A percentile compares a stretch with the other conserved stretches of the same genome.
Evolutionary conservation across 1,140 invertebrate genomes (phyloP).

Genomic region (Gryon sp.): DNA sequence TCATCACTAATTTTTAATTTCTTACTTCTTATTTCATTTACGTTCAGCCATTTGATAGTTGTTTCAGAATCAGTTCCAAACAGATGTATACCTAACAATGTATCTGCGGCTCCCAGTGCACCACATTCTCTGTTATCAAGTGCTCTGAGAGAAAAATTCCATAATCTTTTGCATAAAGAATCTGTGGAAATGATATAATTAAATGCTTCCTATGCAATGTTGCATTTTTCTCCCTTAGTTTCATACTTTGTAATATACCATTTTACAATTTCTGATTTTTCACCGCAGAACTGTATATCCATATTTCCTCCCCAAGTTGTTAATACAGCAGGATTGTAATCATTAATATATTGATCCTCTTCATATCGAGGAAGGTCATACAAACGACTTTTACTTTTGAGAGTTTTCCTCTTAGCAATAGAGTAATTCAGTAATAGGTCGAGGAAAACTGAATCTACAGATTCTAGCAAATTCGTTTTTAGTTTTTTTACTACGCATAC

Average conservation of each 20-base stretch:
- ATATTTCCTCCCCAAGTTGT: conserved; percentile 63
- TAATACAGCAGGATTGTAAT: conserved; percentile 63
- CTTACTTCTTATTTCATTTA: conserved; percentile 48
- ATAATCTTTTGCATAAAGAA: conserved; percentile 21
- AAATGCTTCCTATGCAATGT: neutral
- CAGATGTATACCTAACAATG: neutral
- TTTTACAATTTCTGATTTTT: conserved; percentile 56
- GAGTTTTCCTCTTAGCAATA: too few species aligned
- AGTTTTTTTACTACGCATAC: too few species aligned
- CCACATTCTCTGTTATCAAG: conserved; percentile 10
- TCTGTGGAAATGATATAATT: conserved; percentile 13
- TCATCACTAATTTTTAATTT: conserved; percentile 39
- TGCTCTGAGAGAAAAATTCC: conserved; percentile 51
- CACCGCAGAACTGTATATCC: conserved; percentile 64
- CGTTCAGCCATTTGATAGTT: conserved; percentile 65
- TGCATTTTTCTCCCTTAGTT: conserved; percentile 25
- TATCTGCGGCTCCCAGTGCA: neutral
- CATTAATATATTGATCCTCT: conserved; percentile 60
- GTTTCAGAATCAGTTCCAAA: conserved; percentile 20
- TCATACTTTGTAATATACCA: conserved; percentile 51
- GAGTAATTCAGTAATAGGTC: too few species aligned
- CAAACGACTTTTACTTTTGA: conserved; percentile 54
- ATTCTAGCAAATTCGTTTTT: too few species aligned
- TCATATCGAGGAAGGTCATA: conserved; percentile 58
- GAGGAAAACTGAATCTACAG: too few species aligned